Evolutionary conservation across 2,113 vertebrate species (phyloP).

Genomic region (Noturus placidus): DNA sequence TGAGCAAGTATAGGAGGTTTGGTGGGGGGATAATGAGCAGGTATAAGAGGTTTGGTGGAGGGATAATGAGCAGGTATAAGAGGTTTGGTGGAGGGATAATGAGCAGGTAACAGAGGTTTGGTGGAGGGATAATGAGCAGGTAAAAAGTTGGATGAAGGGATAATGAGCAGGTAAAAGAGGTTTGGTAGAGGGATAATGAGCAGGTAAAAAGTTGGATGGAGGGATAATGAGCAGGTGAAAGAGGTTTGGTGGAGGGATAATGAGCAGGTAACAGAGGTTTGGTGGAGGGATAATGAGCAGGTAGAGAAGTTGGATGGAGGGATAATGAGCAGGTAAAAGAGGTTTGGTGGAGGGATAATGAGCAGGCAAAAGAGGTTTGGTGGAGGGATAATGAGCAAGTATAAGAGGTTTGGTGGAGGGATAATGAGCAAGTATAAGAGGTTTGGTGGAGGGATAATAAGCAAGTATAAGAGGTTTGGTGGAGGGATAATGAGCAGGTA

Average conservation of each 20-base stretch:
- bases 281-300: neutral
- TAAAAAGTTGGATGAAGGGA: too few relatives aligned
- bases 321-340: neutral
- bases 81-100: neutral
- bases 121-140: neutral
- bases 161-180: neutral
- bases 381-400: constrained; percentile 15
- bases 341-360: neutral
- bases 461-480: neutral
- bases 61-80: constrained; percentile 1
- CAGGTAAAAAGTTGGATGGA: neutral
- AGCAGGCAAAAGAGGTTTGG: neutral
- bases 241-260: neutral
- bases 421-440: constrained; percentile 4
- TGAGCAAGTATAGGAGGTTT: neutral
- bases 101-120: neutral
- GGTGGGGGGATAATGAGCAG: neutral
- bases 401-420: neutral
- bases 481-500: neutral
- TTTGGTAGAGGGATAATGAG: neutral
- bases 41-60: neutral
- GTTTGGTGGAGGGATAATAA: neutral
- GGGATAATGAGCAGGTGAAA: neutral
- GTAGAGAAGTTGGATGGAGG: neutral
- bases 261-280: neutral